Evolutionary conservation across 2,113 vertebrate species (phyloP), one percentile per base, ranked within the genome.

Genomic region (Gymnobelideus leadbeateri): DNA sequence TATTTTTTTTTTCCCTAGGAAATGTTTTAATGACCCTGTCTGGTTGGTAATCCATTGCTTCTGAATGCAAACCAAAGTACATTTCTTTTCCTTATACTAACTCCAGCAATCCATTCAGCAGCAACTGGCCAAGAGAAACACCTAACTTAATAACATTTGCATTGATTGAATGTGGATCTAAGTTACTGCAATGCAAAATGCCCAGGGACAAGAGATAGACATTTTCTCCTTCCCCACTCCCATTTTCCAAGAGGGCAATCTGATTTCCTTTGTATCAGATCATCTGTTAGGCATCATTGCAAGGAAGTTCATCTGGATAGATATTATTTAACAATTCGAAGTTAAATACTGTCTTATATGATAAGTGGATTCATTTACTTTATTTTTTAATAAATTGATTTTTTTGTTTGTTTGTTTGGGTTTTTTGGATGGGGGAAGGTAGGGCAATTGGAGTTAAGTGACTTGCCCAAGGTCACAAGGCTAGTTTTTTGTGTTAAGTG

Each of bases 1-100:
- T 91, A 57, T 92, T 94, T 97, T 52, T 94, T 97, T 52, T 95
- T 97, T 90, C 57, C 90, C 97, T 96, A 97, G 92, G 93, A 97
- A 97, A 55, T 92, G 7, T 97, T 98, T 98, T 98, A 98, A 98
- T 97, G 93, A 94, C 61, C 92, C 46, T 95, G 91, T 97, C 0
- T 4, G 94, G 68, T 97, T 95, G 51, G n/a, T 97, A 98, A 97
- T 96, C 92, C 95, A 92, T 96, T 92, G 92, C 90, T 94, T 92
- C 92, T 96, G 84, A 97, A 96, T 97, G 31, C 26, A 98, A 96
- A 98, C 46, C 51, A 55, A 98, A 96, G 89, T 53, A 89, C 96
- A 94, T 47, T 96, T 31, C 7, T 97, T 96, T 95, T 50, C 46
- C 89, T 43, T 90, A 89, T n/a, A 50, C 16, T 92, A 92, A 57